Evolutionary conservation across 92 coral and sea anemone species (phyloP).

Genomic region (Parazoanthus atlanticus): DNA sequence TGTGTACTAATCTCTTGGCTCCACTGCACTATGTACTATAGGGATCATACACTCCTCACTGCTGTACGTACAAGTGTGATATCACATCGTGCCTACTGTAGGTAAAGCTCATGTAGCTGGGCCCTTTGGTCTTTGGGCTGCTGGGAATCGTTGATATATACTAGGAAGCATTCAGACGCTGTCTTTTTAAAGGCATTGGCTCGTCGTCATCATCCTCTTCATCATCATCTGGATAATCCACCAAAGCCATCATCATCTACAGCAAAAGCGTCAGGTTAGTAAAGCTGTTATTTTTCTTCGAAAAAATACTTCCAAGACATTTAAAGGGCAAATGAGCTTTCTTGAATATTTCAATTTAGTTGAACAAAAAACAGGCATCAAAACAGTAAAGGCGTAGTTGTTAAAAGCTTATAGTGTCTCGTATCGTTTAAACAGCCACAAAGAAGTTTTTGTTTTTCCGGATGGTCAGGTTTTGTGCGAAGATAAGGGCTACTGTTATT

Average conservation of each 20-base stretch:
- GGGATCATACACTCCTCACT: not conserved
- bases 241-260: conserved; percentile 65
- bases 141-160: conserved; percentile 16
- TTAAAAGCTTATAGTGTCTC: too few relatives aligned
- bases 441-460: too few relatives aligned
- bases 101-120: not conserved
- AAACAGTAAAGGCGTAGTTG: too few relatives aligned
- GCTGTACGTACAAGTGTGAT: not conserved
- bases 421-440: too few relatives aligned
- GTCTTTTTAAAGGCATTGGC: conserved; percentile 88
- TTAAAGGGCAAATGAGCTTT: not conserved
- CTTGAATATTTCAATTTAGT: not conserved
- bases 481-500: too few relatives aligned
- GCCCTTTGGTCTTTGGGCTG: not conserved
- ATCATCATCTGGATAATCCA: conserved; percentile 96
- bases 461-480: too few relatives aligned
- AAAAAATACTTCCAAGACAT: not conserved
- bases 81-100: not conserved
- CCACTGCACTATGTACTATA: conserved; percentile 7
- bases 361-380: too few relatives aligned
- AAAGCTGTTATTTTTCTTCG: not conserved
- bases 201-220: conserved; percentile 93
- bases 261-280: not conserved
- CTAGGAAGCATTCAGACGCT: conserved; percentile 89
- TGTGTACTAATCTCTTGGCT: not conserved